Evolutionary conservation across 2,113 vertebrate species (phyloP).

Genomic region (Siniperca knerii): DNA sequence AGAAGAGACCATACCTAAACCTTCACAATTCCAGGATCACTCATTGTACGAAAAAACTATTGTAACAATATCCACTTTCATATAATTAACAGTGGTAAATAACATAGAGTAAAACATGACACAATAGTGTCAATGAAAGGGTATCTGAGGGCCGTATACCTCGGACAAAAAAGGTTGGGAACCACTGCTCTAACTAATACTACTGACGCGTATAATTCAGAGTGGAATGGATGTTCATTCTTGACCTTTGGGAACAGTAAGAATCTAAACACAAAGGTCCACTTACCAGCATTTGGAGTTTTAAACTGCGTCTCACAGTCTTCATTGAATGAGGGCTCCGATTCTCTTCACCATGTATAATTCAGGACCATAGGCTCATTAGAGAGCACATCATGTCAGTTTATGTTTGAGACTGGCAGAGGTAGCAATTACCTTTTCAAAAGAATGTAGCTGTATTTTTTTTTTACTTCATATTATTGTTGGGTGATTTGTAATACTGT

Average conservation of each 20-base stretch:
- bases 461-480: neutral
- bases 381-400: constrained; percentile 1
- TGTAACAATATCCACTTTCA: neutral
- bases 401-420: constrained; percentile 14
- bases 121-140: neutral
- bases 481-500: neutral
- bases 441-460: neutral
- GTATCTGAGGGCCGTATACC: neutral
- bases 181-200: constrained; percentile 8
- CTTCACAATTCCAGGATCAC: neutral
- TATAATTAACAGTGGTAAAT: neutral
- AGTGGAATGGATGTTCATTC: neutral
- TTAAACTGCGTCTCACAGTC: neutral
- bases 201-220: constrained; percentile 8
- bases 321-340: constrained; percentile 4
- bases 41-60: neutral
- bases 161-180: neutral
- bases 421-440: neutral
- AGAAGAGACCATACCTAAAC: neutral
- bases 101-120: neutral
- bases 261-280: constrained; percentile 11
- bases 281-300: neutral
- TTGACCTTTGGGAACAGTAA: constrained; percentile 3
- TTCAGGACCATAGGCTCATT: constrained; percentile 13
- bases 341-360: constrained; percentile 29